Conservation (phyloP, 2,113 vertebrate species). For the Acanthochromis polyacanthus region DNA sequence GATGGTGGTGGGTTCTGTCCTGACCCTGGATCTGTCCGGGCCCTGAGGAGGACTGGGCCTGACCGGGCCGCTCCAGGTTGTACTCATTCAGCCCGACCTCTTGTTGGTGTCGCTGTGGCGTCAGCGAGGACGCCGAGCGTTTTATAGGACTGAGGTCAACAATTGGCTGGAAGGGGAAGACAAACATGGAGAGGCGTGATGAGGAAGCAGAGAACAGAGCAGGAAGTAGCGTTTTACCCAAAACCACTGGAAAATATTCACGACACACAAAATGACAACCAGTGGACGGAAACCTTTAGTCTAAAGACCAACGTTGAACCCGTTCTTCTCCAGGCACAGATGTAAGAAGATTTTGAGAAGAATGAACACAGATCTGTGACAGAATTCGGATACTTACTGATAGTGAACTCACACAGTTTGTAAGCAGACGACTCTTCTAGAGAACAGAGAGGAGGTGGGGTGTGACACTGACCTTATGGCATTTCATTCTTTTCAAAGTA, state of each 20-base stretch:
- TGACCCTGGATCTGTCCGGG: slow-evolving; percentile 74
- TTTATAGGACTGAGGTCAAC: slow-evolving; percentile 93
- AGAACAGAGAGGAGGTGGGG: slow-evolving; percentile 54
- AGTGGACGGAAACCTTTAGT: slow-evolving; percentile 35
- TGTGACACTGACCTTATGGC: slow-evolving; percentile 23
- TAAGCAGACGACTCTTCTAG: slow-evolving; percentile 40
- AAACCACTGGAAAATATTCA: slow-evolving; percentile 46
- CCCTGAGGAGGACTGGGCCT: slow-evolving; percentile 52
- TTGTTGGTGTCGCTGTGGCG: slow-evolving; percentile 84
- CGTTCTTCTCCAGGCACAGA: slow-evolving; percentile 46
- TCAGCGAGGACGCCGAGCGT: slow-evolving; percentile 92
- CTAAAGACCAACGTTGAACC: slow-evolving; percentile 36
- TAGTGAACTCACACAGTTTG: slow-evolving; percentile 23
- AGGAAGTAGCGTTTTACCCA: slow-evolving; percentile 14
- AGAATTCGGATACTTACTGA: slow-evolving; percentile 29
- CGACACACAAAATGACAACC: slow-evolving; percentile 52
- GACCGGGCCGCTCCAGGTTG: slow-evolving; percentile 81
- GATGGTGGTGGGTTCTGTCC: slow-evolving; percentile 84
- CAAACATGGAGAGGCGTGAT: slow-evolving; percentile 4
- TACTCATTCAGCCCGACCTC: slow-evolving; percentile 86
- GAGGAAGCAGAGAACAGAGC: neutral
- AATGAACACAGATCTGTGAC: slow-evolving; percentile 42
- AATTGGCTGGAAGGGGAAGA: slow-evolving; percentile 85
- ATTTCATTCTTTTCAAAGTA: neutral
- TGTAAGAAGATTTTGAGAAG: slow-evolving; percentile 49